Evolutionary conservation across 2,888 invertebrate species (phyloP), one percentile per base, ranked within the genome.

Genomic region (Laspeyria flexula): DNA sequence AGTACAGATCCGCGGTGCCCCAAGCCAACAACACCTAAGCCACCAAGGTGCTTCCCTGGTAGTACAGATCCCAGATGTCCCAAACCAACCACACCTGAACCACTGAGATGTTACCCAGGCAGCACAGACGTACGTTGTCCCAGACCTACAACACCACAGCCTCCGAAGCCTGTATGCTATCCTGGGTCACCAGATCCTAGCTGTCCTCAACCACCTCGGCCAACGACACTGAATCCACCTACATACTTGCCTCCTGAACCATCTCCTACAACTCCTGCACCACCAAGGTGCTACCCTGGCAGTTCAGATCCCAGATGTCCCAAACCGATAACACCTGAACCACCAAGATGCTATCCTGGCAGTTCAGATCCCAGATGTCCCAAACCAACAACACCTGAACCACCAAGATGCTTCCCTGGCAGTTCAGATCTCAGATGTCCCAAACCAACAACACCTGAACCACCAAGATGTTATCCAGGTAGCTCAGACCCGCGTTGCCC

Each of bases 401-500:
- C 27, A 1, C 27, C 27, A 1, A 27, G 7, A 27, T 27, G 27
- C 27, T 27, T 27, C 10, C 27, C 27, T 5, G 27, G 27, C 3
- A 27, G 27, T 10, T 5, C 27, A 27, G 27, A 27, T 27, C 27
- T 9, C 9, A 27, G 27, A 9, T 27, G 27, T 10, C 27, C 3
- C 1, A 27, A 27, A 9, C 27, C 27, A 10, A 27, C 27, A 1
- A 73, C 74, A 1, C 71, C 71, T 13, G 54, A 54, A 29, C 58
- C 73, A 27, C 56, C 71, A 0, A 47, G 38, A 0, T 74, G 72
- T 25, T 68, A 53, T 27, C 76, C 77, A 0, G 77, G 77, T 0
- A 83, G 41, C 9, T 59, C 58, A 3, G 79, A 78, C 3, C 51
- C 63, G 0, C 40, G 73, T 0, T 73, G 74, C 0, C 71, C 71